Evolutionary conservation across 2,113 vertebrate species (phyloP).

Genomic region (Odocoileus virginianus): DNA sequence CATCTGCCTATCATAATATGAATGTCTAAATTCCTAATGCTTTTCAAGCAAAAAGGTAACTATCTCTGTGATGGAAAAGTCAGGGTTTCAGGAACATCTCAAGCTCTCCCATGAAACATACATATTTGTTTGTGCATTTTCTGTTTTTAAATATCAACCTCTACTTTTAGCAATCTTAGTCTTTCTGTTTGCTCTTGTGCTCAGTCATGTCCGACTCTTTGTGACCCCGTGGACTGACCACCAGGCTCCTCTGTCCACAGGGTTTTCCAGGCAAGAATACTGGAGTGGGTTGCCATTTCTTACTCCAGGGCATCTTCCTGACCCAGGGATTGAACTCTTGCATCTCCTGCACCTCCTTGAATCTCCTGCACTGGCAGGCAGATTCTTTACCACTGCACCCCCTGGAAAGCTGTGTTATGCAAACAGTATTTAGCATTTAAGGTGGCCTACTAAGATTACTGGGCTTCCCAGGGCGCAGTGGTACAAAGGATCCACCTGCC

Average conservation of each 20-base stretch:
- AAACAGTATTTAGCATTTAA: background rate
- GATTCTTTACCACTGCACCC: background rate
- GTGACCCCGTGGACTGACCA: background rate
- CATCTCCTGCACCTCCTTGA: background rate
- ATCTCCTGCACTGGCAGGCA: too few species aligned
- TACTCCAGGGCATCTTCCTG: background rate
- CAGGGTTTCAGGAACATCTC: background rate
- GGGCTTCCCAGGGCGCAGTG: background rate
- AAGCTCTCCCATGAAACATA: background rate
- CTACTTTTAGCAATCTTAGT: background rate
- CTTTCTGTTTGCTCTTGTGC: background rate
- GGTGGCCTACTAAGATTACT: background rate
- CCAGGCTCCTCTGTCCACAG: background rate
- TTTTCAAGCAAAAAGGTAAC: background rate
- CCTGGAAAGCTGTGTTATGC: background rate
- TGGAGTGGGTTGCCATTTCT: background rate
- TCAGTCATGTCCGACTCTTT: background rate
- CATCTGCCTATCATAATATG: background rate
- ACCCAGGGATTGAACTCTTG: background rate
- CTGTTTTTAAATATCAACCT: background rate
- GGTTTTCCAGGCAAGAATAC: background rate
- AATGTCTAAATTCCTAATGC: background rate
- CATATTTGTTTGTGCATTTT: background rate
- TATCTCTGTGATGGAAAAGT: background rate
- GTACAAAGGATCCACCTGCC: background rate